Base-by-base conservation (phyloP, 2,797 vertebrate genomes). In the Syngnathus rostellatus region DNA sequence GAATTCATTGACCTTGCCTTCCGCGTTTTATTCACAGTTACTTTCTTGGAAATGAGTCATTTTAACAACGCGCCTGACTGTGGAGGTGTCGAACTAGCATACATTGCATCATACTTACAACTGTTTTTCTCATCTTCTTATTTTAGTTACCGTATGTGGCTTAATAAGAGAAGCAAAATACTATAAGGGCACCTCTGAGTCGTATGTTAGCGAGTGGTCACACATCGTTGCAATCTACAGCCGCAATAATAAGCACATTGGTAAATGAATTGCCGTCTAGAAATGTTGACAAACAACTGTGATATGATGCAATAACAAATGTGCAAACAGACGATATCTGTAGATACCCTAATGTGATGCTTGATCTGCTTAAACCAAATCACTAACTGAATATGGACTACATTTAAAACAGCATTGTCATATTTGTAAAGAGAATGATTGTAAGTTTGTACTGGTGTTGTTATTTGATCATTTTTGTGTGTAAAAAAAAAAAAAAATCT, bases 301-400 rank as follows among this genome's bases (percentile, higher is more conserved):
- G 60, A 43, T 62, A 16, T 62, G 60, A 62, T 8, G 21, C 41
- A 43, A 16, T 62, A 62, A 45, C 39, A 43, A 23, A 62, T 16
- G 3, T 1, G 39, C 5, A 41, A 61, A 61, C 58, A 60, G n/a
- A 5, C 19, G 38, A 9, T 43, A 37, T 37, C 11, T 16, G 54
- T 37, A 57, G 25, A 57, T 57, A 12, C 3, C 6, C 19, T 37
- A 3, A 16, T 37, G 25, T 57, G 14, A 37, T 38, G 8, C 16
- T 31, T 17, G 25, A 37, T 57, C 55, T 17, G 25, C 55, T 31
- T 43, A 14, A 43, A 11, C 5, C 6, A n/a, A 40, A 41, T 40
- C 40, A 40, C 11, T 40, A n/a, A 61, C 21, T 41, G 12, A n/a
- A 43, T 41, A 10, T n/a, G 9, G 11, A 37, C 12, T 11, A 9